Base-by-base conservation (phyloP, 2,888 invertebrate genomes). In the Andrena haemorrhoa region DNA sequence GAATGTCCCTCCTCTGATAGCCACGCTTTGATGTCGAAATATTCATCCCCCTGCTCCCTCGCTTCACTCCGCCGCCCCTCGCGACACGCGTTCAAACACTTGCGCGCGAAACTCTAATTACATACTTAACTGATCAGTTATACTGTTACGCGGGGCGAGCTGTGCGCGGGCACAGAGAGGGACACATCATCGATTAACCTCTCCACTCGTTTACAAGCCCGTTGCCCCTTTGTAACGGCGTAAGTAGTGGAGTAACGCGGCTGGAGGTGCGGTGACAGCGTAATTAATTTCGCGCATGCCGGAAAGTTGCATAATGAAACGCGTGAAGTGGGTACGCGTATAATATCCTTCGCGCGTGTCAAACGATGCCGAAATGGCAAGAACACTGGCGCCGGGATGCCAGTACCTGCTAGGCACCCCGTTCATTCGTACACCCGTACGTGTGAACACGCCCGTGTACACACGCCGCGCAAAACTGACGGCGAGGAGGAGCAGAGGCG, bases 331-430 rank as follows among this genome's bases (percentile, higher is more conserved):
- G 64, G 72, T 65, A 73, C 79, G 83, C 75, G 69, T 76, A 79
- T 73, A 76, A 83, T 56, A 56, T 83, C 82, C 78, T 69, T 75
- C 64, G 75, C 64, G 82, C 58, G 72, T 70, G 75, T 70, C 73
- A 83, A 76, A 78, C 75, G 83, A 71, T 72, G 79, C 75, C 75
- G 79, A 84, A 79, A 75, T 61, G 69, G 83, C 66, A 84, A 84
- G 84, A 83, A 79, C 84, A 79, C 72, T 47, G 51, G 70, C 66
- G 65, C 49, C 65, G 33, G 74, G 31, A 10, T 2, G 76, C 69
- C 76, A 66, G 80, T 49, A 75, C 65, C 72, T 65, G 69, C 49
- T 72, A 73, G 53, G 53, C 65, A 56, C 49, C 53, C 69, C 71
- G 26, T 68, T 23, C 51, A 78, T 69, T 72, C 71, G 70, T n/a